Conservation (phyloP, 2,888 invertebrate genomes). For the Lapara coniferarum region DNA sequence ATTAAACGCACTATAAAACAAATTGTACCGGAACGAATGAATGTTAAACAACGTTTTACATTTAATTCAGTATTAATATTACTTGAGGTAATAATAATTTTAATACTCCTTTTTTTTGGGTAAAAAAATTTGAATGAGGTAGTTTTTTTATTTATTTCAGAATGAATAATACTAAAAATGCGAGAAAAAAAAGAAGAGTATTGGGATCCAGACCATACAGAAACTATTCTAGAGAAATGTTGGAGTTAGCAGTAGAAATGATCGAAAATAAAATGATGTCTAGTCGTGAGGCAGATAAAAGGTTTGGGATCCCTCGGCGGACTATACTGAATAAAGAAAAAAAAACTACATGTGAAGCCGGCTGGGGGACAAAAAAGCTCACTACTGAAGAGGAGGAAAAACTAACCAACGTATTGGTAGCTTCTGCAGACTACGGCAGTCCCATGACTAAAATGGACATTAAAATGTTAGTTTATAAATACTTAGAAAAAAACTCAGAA, state of each 20-base stretch:
- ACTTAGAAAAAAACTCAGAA: conserved; percentile 36
- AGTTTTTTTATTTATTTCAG: neutral
- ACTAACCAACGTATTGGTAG: neutral
- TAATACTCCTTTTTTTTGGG: too few relatives aligned
- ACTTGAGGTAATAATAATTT: too few relatives aligned
- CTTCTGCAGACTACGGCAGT: neutral
- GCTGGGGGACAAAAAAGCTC: conserved; percentile 24
- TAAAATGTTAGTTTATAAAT: conserved; percentile 35
- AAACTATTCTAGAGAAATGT: neutral
- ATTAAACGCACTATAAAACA: too few relatives aligned
- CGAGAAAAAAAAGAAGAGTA: neutral
- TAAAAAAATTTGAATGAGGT: neutral
- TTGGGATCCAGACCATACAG: neutral
- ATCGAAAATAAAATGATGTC: neutral
- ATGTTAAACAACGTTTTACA: too few relatives aligned
- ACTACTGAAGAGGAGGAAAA: neutral
- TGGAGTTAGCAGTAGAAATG: neutral
- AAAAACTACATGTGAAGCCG: conserved; percentile 30
- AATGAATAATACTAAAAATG: neutral
- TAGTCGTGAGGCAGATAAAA: conserved; percentile 35
- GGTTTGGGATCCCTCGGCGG: conserved; percentile 35
- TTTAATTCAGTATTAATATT: too few relatives aligned
- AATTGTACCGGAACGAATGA: too few relatives aligned
- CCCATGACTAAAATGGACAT: conserved; percentile 33
- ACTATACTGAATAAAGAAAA: conserved; percentile 36